Base-by-base conservation (phyloP, 2,888 invertebrate species). In the Stenodema calcarata region DNA sequence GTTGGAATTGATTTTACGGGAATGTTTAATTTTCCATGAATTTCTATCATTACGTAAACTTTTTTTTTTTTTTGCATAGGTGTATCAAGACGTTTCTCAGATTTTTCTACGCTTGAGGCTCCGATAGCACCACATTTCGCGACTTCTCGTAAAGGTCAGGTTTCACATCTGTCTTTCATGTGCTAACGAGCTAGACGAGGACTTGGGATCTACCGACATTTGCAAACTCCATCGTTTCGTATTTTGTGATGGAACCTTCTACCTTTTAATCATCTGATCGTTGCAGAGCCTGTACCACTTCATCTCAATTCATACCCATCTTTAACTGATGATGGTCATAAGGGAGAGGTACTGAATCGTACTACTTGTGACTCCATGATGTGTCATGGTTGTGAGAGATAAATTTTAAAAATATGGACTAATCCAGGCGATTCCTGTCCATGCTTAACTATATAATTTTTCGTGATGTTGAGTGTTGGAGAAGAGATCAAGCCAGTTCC, bases 111-210 rank as follows among this genome's bases (percentile, higher is more conserved):
- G 35, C 7, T 35, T 4, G 7, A 9, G 12, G 62, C 62, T 62
- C 6, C 62, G 0, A 18, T 62, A n/a, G 27, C 11, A 62, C 62
- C 62, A 27, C 11, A 62, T 62, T 62, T 62, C 62, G 62, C 62
- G 23, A 11, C 41, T 41, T 73, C 35, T 30, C 14, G 73, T n/a
- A 73, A 73, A 73, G 73, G 73, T 73, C 73, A 73, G 73, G 73
- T 73, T 73, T 73, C 73, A 73, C 73, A 73, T 73, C 18, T 73
- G 73, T 73, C 73, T 41, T 41, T 73, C 73, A 41, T 35, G 35
- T 41, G 73, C 73, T 73, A 73, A 73, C 73, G 73, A 73, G 73
- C 73, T 41, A 12, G 30, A 27, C 23, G 62, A 62, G 27, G 27
- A 62, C 16, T n/a, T 18, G 7, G n/a, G 7, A 62, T 62, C 23